These are phyloP conservation scores for Drosophila anceps DNA, from an alignment of 2,888 invertebrate genomes.

Conservation along the genomic window DNA sequence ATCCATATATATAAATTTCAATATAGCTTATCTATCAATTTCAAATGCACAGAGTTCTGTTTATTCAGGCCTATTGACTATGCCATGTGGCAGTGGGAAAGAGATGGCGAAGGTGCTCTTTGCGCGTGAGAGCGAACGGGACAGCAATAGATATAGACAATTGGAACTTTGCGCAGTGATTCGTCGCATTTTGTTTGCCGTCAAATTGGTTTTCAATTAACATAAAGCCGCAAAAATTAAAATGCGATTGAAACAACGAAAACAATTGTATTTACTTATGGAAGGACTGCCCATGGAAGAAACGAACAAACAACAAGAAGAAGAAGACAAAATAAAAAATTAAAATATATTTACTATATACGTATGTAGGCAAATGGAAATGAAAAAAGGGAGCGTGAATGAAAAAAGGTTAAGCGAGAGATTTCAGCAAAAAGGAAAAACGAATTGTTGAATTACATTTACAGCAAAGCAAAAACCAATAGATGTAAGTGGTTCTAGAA, in stretches of 20 bases:
- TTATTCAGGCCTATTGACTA: constrained; percentile 34
- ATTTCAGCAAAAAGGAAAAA: background rate
- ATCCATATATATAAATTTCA: constrained; percentile 16
- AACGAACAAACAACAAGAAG: background rate
- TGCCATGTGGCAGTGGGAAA: constrained; percentile 1
- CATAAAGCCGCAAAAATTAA: constrained; percentile 64
- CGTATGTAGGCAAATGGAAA: too few species aligned
- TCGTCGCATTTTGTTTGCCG: constrained; percentile 51
- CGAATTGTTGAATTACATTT: background rate
- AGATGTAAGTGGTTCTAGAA: background rate
- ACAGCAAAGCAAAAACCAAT: background rate
- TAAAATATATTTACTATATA: constrained; percentile 4
- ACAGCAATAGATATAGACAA: constrained; percentile 12
- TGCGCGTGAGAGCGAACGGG: background rate
- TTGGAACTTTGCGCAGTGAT: constrained; percentile 6
- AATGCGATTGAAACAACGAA: constrained; percentile 38
- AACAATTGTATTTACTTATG: constrained; percentile 18
- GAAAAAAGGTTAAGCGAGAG: background rate
- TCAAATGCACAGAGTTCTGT: constrained; percentile 49
- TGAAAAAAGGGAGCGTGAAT: background rate
- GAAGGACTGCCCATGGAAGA: constrained; percentile 3
- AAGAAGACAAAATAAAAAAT: background rate
- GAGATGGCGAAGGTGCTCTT: background rate
- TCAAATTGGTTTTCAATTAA: constrained; percentile 74
- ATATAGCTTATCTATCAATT: constrained; percentile 58